phyloP scores from a whole-genome alignment of 2,113 vertebrate genomes.

The Silurus glanis region DNA sequence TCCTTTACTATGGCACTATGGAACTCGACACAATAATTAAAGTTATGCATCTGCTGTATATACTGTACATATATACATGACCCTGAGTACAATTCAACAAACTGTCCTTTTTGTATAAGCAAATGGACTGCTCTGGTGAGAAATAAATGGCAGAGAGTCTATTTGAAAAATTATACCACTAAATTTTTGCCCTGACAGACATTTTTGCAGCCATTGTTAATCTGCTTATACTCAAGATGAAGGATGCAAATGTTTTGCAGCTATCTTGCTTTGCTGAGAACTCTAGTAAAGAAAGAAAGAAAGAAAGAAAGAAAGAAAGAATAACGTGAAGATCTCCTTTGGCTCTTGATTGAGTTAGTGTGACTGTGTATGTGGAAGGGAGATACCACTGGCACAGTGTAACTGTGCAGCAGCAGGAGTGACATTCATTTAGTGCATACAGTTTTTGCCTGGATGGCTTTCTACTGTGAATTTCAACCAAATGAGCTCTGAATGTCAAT shows the following conservation, averaged over 20 bases:
- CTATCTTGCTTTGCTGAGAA: not conserved
- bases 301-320: not conserved
- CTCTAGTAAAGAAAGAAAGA: not conserved
- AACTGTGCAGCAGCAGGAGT: not conserved
- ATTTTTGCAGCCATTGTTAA: constrained; percentile 11
- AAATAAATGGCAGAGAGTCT: constrained; percentile 11
- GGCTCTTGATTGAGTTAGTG: not conserved
- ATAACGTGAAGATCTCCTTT: not conserved
- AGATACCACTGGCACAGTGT: constrained; percentile 13
- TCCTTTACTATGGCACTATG: constrained; percentile 1
- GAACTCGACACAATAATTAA: constrained; percentile 21
- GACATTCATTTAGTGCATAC: not conserved
- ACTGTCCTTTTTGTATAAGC: not conserved
- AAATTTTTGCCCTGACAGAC: constrained; percentile 13
- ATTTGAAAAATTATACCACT: constrained; percentile 24
- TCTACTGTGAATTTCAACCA: constrained; percentile 20
- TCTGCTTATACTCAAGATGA: not conserved
- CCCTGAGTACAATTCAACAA: constrained; percentile 3
- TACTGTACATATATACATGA: not conserved
- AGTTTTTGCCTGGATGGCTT: constrained; percentile 16
- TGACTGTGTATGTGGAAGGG: not conserved
- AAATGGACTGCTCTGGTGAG: not conserved
- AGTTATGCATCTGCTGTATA: constrained; percentile 23
- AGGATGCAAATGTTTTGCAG: constrained; percentile 8
- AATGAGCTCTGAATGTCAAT: constrained; percentile 40